Percentiles rank a stretch among this genome's conserved stretches.
Conservation (phyloP, 1,140 invertebrate genomes). For the honey bee (Apis mellifera) region DNA sequence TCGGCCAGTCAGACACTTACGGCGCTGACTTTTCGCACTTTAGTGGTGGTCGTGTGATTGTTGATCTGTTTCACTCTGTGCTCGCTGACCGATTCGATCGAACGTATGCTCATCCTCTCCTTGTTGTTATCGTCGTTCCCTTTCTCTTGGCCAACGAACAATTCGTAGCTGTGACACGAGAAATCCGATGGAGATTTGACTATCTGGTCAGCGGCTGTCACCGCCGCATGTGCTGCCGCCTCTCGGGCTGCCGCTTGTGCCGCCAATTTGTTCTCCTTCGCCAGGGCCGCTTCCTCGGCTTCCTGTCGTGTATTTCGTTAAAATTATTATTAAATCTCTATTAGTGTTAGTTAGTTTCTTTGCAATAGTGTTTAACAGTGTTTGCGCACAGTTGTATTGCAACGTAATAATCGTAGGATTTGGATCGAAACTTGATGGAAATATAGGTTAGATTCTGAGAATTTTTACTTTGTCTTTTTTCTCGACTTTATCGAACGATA, state of each 20-base stretch:
- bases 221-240: slow-evolving; percentile 85
- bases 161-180: slow-evolving; percentile 94
- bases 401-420: too few species aligned
- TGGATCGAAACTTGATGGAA: too few species aligned
- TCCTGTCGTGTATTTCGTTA: slow-evolving; percentile 81
- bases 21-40: slow-evolving; percentile 94
- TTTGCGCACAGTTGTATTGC: too few species aligned
- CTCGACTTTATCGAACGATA: too few species aligned
- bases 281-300: slow-evolving; percentile 90
- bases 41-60: slow-evolving; percentile 82
- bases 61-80: slow-evolving; percentile 84
- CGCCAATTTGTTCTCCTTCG: slow-evolving; percentile 87
- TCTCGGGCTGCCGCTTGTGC: slow-evolving; percentile 82
- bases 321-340: not conserved
- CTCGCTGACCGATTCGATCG: slow-evolving; percentile 93
- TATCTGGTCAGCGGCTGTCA: slow-evolving; percentile 83
- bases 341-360: rapidly evolving
- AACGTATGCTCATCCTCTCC: slow-evolving; percentile 94
- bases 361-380: too few species aligned
- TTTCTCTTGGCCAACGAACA: slow-evolving; percentile 93
- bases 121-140: slow-evolving; percentile 93
- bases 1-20: slow-evolving; percentile 85
- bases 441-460: too few species aligned
- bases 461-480: too few species aligned
- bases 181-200: slow-evolving; percentile 94